Percentiles rank a stretch among this genome's conserved stretches.
phyloP scores from a whole-genome alignment of 1,140 invertebrate genomes.

The Drosophila watanabei region DNA sequence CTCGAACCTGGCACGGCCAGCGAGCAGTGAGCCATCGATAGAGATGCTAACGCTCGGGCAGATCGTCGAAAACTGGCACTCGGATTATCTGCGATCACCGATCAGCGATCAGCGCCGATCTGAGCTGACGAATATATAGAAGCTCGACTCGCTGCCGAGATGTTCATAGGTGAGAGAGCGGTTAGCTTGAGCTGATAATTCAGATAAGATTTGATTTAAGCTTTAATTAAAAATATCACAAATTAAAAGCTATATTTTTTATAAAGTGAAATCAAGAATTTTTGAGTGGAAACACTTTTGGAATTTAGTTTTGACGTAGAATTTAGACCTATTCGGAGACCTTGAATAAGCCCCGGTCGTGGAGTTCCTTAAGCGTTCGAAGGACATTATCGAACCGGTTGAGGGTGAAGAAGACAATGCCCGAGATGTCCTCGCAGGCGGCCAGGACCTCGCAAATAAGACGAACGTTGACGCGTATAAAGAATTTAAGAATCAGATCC shows the following conservation, averaged over 20 bases:
- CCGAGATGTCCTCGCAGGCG: constrained; percentile 41
- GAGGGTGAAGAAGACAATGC: constrained; percentile 61
- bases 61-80: constrained; percentile 16
- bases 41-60: not conserved
- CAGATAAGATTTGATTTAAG: not conserved
- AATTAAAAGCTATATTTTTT: not conserved
- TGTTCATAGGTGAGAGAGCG: not conserved
- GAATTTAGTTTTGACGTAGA: not conserved
- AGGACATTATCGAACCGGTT: constrained; percentile 28
- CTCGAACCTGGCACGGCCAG: fast-evolving
- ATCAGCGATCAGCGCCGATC: not conserved
- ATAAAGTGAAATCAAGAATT: not conserved
- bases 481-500: constrained; percentile 14
- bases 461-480: constrained; percentile 20
- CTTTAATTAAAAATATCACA: not conserved
- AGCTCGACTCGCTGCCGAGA: not conserved
- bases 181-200: not conserved
- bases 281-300: not conserved
- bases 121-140: not conserved
- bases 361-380: constrained; percentile 14
- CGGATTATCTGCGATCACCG: not conserved
- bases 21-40: constrained; percentile 18
- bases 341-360: constrained; percentile 16
- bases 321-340: not conserved
- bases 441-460: constrained; percentile 21